These are phyloP conservation scores for Cercopithecus mona DNA, from an alignment of 2,113 vertebrate genomes.

Conservation along the genomic window DNA sequence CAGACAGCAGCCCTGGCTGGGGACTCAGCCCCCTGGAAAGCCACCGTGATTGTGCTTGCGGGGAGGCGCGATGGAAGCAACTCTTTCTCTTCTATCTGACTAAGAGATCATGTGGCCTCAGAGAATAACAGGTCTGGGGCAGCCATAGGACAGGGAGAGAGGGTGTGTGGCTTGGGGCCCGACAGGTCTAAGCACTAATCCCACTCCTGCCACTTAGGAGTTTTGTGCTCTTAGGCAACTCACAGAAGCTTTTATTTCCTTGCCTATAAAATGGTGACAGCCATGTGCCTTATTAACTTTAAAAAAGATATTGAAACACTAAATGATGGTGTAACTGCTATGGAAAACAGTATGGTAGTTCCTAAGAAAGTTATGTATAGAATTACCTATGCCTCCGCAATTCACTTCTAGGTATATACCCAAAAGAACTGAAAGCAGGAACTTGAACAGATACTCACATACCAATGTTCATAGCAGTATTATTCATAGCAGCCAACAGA, in stretches of 20 bases:
- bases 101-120: neutral
- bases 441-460: neutral
- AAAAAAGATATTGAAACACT: neutral
- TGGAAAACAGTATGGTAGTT: neutral
- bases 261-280: neutral
- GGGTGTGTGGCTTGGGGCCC: neutral
- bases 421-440: neutral
- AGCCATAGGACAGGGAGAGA: neutral
- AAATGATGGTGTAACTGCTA: neutral
- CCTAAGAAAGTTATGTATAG: neutral
- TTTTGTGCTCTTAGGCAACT: neutral
- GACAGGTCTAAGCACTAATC: neutral
- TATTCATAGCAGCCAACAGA: neutral
- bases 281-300: neutral
- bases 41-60: neutral
- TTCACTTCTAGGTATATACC: neutral
- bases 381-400: neutral
- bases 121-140: neutral
- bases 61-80: neutral
- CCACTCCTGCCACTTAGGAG: neutral
- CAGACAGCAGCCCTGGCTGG: neutral
- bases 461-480: neutral
- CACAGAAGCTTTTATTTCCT: conserved; percentile 4
- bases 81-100: neutral
- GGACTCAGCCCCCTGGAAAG: neutral